Conservation (phyloP, 2,888 invertebrate species). For the Lucinisca nassula region DNA sequence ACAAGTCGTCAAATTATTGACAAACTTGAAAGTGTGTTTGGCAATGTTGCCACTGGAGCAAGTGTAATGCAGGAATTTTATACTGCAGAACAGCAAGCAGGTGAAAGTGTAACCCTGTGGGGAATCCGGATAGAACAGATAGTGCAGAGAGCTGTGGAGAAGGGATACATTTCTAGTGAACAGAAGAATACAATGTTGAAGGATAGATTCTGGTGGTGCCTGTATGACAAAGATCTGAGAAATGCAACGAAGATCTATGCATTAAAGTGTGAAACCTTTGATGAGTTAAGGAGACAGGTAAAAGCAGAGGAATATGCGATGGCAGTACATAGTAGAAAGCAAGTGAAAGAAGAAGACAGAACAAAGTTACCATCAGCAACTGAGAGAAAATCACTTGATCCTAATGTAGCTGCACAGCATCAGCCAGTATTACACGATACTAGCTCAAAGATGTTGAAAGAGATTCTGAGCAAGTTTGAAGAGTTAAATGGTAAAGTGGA, state of each 20-base stretch:
- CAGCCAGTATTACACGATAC: not conserved
- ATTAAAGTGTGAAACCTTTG: not conserved
- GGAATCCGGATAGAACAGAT: not conserved
- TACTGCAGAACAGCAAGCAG: not conserved
- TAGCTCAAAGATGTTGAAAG: not conserved
- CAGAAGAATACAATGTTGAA: not conserved
- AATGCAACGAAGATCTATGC: not conserved
- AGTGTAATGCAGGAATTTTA: no score
- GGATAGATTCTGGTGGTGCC: not conserved
- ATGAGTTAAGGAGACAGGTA: no score
- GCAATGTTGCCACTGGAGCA: not conserved
- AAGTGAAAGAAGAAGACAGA: not conserved
- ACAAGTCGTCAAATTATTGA: not conserved
- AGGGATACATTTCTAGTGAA: not conserved
- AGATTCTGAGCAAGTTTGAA: not conserved
- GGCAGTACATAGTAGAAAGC: not conserved
- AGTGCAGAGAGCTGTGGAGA: not conserved
- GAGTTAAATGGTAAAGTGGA: not conserved
- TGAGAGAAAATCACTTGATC: no score
- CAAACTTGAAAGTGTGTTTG: not conserved
- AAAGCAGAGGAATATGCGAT: not conserved
- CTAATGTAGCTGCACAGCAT: not conserved
- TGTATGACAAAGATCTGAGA: not conserved
- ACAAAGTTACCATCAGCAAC: not conserved
- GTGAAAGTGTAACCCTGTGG: not conserved